Base-by-base conservation (phyloP, 1,140 invertebrate species). In the Drosophila navojoa region DNA sequence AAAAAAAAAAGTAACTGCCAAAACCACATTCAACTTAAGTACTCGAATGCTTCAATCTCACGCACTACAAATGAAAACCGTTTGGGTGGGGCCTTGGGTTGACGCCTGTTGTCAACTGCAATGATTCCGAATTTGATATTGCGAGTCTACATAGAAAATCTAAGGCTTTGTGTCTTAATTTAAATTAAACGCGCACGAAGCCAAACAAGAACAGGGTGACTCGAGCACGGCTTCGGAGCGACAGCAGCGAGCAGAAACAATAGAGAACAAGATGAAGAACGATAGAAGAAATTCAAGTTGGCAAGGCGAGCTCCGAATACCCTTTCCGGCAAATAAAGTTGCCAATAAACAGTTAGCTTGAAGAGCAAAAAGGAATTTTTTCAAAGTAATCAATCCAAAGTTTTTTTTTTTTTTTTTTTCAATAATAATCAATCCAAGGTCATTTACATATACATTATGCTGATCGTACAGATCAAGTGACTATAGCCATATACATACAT, bases 171-270 rank as follows among this genome's bases (percentile, higher is more conserved):
- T 15, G 52, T 29, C 10, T 68, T 52, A 32, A n/a, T 68, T 60
- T 22, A 70, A 62, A 47, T 50, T 35, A 22, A 29, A 16, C 7
- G 5, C 29, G 1, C 50, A 50, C 71, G 25, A 61, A 61, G 27
- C 22, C 55, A 55, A 67, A 49, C 19, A 60, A 54, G 4, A 15
- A 68, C 63, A 72, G 63, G 62, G 53, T 47, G 69, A 6, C 11
- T 66, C 45, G 44, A 38, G 55, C 16, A n/a, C 10, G 42, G 29
- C 53, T 59, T 68, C 40, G 50, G 54, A 57, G 47, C 64, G 50
- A 29, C 27, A 45, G 9, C 38, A 38, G 61, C 47, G 40, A 58
- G 40, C n/a, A 62, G 19, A 13, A 53, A n/a, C 16, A 16, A 60
- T 53, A 49, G 11, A 45, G 15, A 25, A 52, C 13, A n/a, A 52